These are phyloP conservation scores for Tethea ocularis DNA, from an alignment of 2,888 invertebrate genomes.

Conservation along the genomic window DNA sequence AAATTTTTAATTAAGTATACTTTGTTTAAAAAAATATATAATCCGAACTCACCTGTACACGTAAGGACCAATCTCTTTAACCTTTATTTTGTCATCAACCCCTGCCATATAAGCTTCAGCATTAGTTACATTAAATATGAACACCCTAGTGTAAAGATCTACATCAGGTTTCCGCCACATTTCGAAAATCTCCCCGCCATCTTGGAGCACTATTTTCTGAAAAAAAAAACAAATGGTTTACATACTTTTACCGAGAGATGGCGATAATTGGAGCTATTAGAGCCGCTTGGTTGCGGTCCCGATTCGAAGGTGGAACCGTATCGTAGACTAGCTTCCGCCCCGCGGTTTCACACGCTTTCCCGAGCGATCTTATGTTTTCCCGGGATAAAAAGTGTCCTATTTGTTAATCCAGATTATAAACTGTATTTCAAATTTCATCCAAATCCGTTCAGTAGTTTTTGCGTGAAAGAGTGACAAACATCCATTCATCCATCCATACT, in stretches of 20 bases:
- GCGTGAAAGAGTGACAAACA: no score
- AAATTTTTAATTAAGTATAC: not conserved
- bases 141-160: conserved; percentile 90
- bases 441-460: no score
- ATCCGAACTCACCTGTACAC: conserved; percentile 90
- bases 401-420: no score
- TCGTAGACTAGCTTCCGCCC: no score
- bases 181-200: conserved; percentile 92
- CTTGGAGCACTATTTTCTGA: conserved; percentile 89
- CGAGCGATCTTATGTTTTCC: no score
- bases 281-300: no score
- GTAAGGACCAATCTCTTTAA: conserved; percentile 93
- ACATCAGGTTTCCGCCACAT: conserved; percentile 93
- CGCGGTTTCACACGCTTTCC: no score
- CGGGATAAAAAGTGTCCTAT: no score
- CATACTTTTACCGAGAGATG: not conserved
- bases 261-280: no score
- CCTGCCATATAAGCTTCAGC: conserved; percentile 90
- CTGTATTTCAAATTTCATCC: no score
- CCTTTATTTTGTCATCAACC: conserved; percentile 85
- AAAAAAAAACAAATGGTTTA: conserved; percentile 29
- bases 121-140: conserved; percentile 93
- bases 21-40: not conserved
- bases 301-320: no score
- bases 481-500: no score